Conservation (phyloP, 2,888 invertebrate species). For the Euproctis similis region DNA sequence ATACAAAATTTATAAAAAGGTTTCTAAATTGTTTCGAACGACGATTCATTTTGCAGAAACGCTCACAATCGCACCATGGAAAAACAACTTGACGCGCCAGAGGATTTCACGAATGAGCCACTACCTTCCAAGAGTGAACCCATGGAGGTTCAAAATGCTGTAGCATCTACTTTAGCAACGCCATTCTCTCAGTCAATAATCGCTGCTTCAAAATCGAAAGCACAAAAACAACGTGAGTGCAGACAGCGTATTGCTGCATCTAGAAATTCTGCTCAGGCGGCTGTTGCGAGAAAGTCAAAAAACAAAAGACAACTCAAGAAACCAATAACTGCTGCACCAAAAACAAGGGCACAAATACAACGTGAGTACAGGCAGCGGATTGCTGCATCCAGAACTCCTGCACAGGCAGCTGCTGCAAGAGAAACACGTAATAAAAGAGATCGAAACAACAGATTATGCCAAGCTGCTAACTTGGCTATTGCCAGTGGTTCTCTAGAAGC, state of each 20-base stretch:
- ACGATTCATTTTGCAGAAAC: slow-evolving; percentile 26
- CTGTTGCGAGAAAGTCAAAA: slow-evolving; percentile 17
- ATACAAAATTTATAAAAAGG: slow-evolving; percentile 9
- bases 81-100: slow-evolving; percentile 16
- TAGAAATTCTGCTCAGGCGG: slow-evolving; percentile 22
- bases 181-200: slow-evolving; percentile 20
- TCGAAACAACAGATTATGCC: slow-evolving; percentile 21
- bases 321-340: slow-evolving; percentile 17
- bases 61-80: slow-evolving; percentile 21
- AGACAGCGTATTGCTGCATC: slow-evolving; percentile 13
- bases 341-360: slow-evolving; percentile 20
- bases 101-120: slow-evolving; percentile 21
- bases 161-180: slow-evolving; percentile 20
- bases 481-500: slow-evolving; percentile 10
- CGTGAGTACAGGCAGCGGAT: slow-evolving; percentile 15
- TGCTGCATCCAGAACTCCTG: slow-evolving; percentile 24
- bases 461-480: slow-evolving; percentile 22
- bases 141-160: slow-evolving; percentile 19
- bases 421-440: slow-evolving; percentile 18
- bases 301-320: slow-evolving; percentile 20
- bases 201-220: slow-evolving; percentile 15
- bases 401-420: slow-evolving; percentile 20
- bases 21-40: slow-evolving; percentile 15
- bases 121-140: slow-evolving; percentile 18
- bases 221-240: slow-evolving; percentile 22